phyloP scores from a whole-genome alignment of 1,140 invertebrate genomes.

The Spodoptera litura region DNA sequence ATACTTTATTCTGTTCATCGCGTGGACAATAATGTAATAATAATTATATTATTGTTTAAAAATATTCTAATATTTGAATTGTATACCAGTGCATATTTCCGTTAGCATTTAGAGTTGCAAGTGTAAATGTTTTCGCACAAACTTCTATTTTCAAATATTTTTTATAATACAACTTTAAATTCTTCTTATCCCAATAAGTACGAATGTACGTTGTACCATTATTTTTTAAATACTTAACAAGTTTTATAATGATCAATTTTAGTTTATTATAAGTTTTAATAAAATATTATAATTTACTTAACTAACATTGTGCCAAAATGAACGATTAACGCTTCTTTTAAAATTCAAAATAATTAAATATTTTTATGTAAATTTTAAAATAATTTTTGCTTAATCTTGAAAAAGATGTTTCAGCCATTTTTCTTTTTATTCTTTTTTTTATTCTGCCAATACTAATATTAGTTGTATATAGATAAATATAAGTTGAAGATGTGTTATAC shows the following conservation, averaged over 20 bases:
- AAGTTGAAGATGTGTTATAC: slow-evolving; percentile 57
- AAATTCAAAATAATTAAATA: slow-evolving; percentile 25
- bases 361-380: slow-evolving; percentile 28
- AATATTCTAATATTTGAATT: neutral
- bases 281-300: slow-evolving; percentile 10
- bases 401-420: slow-evolving; percentile 27
- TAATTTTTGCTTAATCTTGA: slow-evolving; percentile 31
- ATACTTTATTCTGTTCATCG: too few relatives aligned
- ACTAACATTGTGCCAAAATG: slow-evolving; percentile 74
- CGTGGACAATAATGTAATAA: too few relatives aligned
- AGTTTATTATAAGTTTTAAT: slow-evolving; percentile 36
- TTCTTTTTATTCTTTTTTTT: slow-evolving; percentile 38
- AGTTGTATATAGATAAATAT: slow-evolving; percentile 68
- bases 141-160: neutral
- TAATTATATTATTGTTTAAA: too few relatives aligned
- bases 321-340: slow-evolving; percentile 48
- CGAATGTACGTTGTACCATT: slow-evolving; percentile 33
- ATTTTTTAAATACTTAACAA: slow-evolving; percentile 37
- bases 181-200: too few relatives aligned
- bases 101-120: neutral
- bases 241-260: slow-evolving; percentile 28
- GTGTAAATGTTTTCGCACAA: slow-evolving; percentile 3
- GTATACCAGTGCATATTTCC: slow-evolving; percentile 3
- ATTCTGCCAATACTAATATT: slow-evolving; percentile 53
- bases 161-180: neutral